Conservation (phyloP, 2,888 invertebrate species). For the Lingula anatina region DNA sequence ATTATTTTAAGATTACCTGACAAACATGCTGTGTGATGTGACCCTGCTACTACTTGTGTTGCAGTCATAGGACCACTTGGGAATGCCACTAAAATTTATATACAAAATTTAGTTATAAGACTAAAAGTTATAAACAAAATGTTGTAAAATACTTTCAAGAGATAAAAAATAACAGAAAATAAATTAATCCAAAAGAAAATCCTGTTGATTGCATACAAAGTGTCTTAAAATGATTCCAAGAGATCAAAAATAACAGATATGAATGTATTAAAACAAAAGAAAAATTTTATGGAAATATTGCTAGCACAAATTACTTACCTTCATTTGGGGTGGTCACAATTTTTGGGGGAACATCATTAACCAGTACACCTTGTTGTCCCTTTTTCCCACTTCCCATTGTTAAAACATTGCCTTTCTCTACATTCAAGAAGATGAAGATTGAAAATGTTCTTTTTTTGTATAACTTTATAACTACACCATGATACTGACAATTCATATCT, state of each 20-base stretch:
- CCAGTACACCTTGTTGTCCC: constrained; percentile 26
- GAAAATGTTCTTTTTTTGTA: not conserved
- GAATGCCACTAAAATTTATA: too few relatives aligned
- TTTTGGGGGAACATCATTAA: constrained; percentile 6
- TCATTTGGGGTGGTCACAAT: constrained; percentile 11
- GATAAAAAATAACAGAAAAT: too few relatives aligned
- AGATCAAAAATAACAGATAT: too few relatives aligned
- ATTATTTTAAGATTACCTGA: constrained; percentile 26
- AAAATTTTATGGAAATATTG: too few relatives aligned
- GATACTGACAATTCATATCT: not conserved
- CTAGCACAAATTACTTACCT: constrained; percentile 13
- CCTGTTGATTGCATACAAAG: too few relatives aligned
- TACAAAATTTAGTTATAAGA: too few relatives aligned
- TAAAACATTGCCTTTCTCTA: constrained; percentile 22
- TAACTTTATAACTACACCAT: not conserved
- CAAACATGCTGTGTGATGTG: constrained; percentile 26
- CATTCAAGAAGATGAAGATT: not conserved
- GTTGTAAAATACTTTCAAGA: too few relatives aligned
- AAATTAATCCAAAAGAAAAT: too few relatives aligned
- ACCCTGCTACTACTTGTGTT: constrained; percentile 23
- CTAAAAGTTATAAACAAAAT: too few relatives aligned
- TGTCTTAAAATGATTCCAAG: too few relatives aligned
- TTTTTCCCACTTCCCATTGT: constrained; percentile 33
- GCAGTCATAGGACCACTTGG: not conserved
- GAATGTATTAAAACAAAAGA: not conserved